Base-by-base conservation (phyloP, 2,888 invertebrate genomes). In the Bimastos eiseni region DNA sequence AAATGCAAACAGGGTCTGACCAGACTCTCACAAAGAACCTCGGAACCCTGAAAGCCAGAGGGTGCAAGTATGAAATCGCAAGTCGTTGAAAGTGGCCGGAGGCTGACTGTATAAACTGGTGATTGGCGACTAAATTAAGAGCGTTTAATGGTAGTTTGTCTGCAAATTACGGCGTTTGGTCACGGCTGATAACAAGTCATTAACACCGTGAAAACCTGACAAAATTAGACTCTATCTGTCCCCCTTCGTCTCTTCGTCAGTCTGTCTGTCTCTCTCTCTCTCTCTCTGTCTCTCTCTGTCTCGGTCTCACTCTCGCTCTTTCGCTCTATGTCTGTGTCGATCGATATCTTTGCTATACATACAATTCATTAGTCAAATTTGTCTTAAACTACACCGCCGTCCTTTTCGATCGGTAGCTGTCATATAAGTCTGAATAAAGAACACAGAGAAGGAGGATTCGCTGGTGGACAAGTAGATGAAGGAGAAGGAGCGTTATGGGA, bases 111-210 rank as follows among this genome's bases (percentile, higher is more conserved):
- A 86, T 86, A 34, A 86, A 86, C 30, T 36, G 36, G 34, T 36
- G 17, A 86, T 86, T 86, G 37, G 34, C 86, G 37, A 37, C 86
- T 34, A 34, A 86, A 34, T 86, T 86, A 86, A 86, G 70, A 86
- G 86, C 86, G 86, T 37, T 37, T 34, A 86, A 86, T 86, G 34
- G 86, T 37, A 70, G 70, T 70, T 70, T n/a, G 70, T 30, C 30
- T 30, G 70, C 30, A 30, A n/a, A n/a, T 70, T 70, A 70, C 70
- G 0, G 70, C 70, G 70, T 70, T 70, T 70, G n/a, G 70, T 70
- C 70, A 70, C 70, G 70, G 30, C 70, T 70, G 70, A 70, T 70
- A n/a, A 70, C 70, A 70, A n/a, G 70, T n/a, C 70, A 70, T 70
- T 70, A 70, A 70, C 49, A 24, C 49, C 24, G 49, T 49, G 49